Percentiles rank a stretch among this genome's conserved stretches.
Conservation (phyloP, 92 coral and sea anemone genomes). For the Pocillopora meandrina region DNA sequence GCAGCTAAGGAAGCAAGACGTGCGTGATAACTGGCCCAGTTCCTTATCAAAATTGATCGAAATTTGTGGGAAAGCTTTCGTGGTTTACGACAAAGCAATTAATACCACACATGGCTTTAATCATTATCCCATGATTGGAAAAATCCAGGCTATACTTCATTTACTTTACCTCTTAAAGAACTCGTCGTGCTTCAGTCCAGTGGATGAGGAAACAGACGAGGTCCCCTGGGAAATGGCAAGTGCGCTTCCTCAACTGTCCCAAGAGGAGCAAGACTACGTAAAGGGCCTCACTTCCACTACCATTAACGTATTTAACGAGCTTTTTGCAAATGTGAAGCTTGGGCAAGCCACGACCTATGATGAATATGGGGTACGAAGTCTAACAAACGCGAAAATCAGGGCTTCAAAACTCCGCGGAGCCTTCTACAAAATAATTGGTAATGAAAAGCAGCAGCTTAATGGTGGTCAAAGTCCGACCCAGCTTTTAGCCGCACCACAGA, state of each 20-base stretch:
- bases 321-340: constrained; percentile 59
- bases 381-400: constrained; percentile 54
- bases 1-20: constrained; percentile 33
- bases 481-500: neutral
- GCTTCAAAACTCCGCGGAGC: constrained; percentile 54
- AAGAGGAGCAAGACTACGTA: constrained; percentile 48
- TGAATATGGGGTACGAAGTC: constrained; percentile 27
- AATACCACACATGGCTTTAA: constrained; percentile 10
- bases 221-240: constrained; percentile 32
- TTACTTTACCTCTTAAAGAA: constrained; percentile 59
- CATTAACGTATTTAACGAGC: constrained; percentile 47
- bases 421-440: constrained; percentile 57
- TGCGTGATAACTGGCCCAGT: neutral
- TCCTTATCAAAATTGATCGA: constrained; percentile 22
- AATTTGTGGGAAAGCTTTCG: constrained; percentile 43
- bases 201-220: constrained; percentile 28
- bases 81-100: constrained; percentile 56
- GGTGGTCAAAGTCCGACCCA: neutral
- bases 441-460: constrained; percentile 39
- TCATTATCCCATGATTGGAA: constrained; percentile 63
- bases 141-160: constrained; percentile 51
- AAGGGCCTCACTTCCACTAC: constrained; percentile 25
- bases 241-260: constrained; percentile 40
- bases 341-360: constrained; percentile 48
- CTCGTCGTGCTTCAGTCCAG: constrained; percentile 42